Conservation (phyloP, 2,888 invertebrate genomes). For the Osmoderma eremita region DNA sequence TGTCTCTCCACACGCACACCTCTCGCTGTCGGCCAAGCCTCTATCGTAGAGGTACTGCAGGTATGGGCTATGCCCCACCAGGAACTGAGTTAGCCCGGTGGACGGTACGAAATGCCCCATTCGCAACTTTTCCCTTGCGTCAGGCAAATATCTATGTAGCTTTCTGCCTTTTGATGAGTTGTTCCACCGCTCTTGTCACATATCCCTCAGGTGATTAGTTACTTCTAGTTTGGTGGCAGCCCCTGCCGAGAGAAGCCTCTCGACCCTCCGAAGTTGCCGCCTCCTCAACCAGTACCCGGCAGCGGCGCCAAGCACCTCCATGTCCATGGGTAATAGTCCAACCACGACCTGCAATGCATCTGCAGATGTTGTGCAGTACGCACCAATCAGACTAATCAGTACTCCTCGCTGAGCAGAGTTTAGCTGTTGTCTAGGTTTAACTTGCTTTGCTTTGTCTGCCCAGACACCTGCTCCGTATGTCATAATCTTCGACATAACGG, state of each 20-base stretch:
- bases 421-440: too few relatives aligned
- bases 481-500: conserved; percentile 1
- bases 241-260: background rate
- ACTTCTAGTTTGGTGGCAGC: background rate
- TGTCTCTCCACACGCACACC: background rate
- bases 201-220: too few relatives aligned
- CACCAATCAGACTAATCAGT: too few relatives aligned
- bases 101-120: conserved; percentile 1
- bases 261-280: background rate
- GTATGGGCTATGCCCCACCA: conserved; percentile 12
- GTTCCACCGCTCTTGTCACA: background rate
- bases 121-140: background rate
- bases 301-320: conserved; percentile 1
- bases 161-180: background rate
- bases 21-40: background rate
- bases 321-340: conserved; percentile 13
- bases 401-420: too few relatives aligned
- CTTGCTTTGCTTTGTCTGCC: too few relatives aligned
- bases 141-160: background rate
- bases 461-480: too few relatives aligned
- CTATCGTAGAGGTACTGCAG: background rate
- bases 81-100: background rate
- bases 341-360: conserved; percentile 23
- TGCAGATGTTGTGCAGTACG: conserved; percentile 18
- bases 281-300: conserved; percentile 1